These are phyloP conservation scores for Phenganax marumi DNA, from an alignment of 92 coral and sea anemone genomes.

Conservation along the genomic window DNA sequence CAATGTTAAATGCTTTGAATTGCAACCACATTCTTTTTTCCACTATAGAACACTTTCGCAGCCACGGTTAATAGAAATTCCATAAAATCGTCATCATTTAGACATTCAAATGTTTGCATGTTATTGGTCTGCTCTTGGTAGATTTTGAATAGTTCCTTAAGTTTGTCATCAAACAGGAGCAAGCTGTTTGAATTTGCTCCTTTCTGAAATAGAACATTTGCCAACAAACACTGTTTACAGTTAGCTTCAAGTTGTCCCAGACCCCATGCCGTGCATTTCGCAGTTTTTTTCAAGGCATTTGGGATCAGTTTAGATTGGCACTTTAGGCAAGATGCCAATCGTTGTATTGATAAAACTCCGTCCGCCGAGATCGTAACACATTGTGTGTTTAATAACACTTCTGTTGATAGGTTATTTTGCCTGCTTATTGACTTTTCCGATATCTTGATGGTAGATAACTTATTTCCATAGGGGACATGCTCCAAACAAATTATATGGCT, in stretches of 20 bases:
- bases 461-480: conserved; percentile 5
- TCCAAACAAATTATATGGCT: too few species aligned
- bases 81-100: conserved; percentile 28
- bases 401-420: conserved; percentile 6
- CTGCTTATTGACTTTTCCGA: conserved; percentile 12
- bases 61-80: conserved; percentile 22
- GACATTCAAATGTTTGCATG: background rate
- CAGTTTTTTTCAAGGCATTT: background rate
- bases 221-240: conserved; percentile 15
- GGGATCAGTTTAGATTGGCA: conserved; percentile 26
- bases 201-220: conserved; percentile 13
- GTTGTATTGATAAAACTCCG: conserved; percentile 18
- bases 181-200: background rate
- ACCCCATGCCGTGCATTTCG: conserved; percentile 37
- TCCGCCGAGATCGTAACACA: conserved; percentile 10
- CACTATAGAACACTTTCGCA: conserved; percentile 26
- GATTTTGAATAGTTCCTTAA: conserved; percentile 8
- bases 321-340: conserved; percentile 16
- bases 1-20: conserved; percentile 22
- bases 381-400: conserved; percentile 11
- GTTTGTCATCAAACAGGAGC: conserved; percentile 33
- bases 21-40: conserved; percentile 24
- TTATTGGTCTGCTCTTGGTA: conserved; percentile 19
- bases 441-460: conserved; percentile 7
- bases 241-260: conserved; percentile 22